Base-by-base conservation (phyloP, 2,113 vertebrate species). In the Hippoglossus stenolepis region DNA sequence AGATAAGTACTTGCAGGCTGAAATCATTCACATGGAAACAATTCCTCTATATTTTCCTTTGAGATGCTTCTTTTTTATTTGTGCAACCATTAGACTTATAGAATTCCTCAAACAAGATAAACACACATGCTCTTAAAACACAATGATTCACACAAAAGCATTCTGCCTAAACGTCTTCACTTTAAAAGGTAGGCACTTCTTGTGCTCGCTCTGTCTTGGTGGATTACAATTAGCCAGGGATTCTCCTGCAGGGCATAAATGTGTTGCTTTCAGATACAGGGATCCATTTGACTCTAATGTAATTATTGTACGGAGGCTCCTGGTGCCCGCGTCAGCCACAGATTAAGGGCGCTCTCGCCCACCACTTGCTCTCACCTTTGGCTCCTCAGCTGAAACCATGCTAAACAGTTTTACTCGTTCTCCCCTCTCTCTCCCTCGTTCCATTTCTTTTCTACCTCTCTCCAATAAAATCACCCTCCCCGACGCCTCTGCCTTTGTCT, bases 211-310 rank as follows among this genome's bases (percentile, higher is more conserved):
- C 82, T 83, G 83, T 94, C 90, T 90, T 94, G 93, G 93, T 92
- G 93, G 93, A 95, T 95, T 94, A 94, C 94, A 94, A 94, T 94
- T 95, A 95, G 86, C 92, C 90, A 84, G 89, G 90, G 94, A 94
- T 94, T 94, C 90, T 92, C 90, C 94, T 94, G 89, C 87, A 93
- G 94, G 94, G 94, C 93, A 95, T 87, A 93, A 94, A 95, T 95
- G 95, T 95, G 95, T 93, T 94, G 91, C 93, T 94, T 93, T 94
- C 93, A 95, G 95, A 95, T 95, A 95, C 86, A 93, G 88, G 91
- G 91, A 94, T 94, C 93, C 90, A 92, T 94, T 93, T 94, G 87
- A 91, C 92, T 95, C 85, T 94, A 94, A 95, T 95, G 94, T 93
- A 93, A 95, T 95, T 95, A 95, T 91, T 92, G 92, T 91, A 90